Conservation (phyloP, 1,140 invertebrate species). For the Anastatus disparis region DNA sequence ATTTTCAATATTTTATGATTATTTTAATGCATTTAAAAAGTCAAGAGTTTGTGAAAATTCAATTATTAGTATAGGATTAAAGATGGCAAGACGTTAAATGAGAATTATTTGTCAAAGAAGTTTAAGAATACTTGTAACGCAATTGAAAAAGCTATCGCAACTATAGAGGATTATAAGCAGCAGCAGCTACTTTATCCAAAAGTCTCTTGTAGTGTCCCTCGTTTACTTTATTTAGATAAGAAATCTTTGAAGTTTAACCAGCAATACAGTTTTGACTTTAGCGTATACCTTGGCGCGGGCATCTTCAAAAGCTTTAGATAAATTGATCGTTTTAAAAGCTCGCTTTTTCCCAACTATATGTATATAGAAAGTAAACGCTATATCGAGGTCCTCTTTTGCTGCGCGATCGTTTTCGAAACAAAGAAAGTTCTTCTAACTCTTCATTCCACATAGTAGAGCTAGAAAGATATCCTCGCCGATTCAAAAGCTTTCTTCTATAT, state of each 20-base stretch:
- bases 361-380: too few species aligned
- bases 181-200: background rate
- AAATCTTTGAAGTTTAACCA: constrained; percentile 28
- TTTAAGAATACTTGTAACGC: background rate
- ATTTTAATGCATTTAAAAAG: too few species aligned
- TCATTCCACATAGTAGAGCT: background rate
- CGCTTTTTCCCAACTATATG: too few species aligned
- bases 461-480: constrained; percentile 33
- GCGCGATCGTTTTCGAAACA: constrained; percentile 8
- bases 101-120: too few species aligned
- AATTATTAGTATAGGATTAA: too few species aligned
- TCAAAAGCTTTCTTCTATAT: constrained; percentile 14
- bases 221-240: constrained; percentile 5
- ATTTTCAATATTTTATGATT: too few species aligned
- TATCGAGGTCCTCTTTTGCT: too few species aligned
- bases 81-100: too few species aligned
- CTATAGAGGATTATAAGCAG: background rate
- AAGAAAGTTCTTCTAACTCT: constrained; percentile 14
- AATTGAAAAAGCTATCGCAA: background rate
- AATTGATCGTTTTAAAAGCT: constrained; percentile 33
- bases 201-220: background rate
- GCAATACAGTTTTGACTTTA: too few species aligned
- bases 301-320: constrained; percentile 13
- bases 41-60: too few species aligned
- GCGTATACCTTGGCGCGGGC: too few species aligned